These are phyloP conservation scores for Podiceps cristatus DNA, from an alignment of 2,113 vertebrate species.

Conservation along the genomic window DNA sequence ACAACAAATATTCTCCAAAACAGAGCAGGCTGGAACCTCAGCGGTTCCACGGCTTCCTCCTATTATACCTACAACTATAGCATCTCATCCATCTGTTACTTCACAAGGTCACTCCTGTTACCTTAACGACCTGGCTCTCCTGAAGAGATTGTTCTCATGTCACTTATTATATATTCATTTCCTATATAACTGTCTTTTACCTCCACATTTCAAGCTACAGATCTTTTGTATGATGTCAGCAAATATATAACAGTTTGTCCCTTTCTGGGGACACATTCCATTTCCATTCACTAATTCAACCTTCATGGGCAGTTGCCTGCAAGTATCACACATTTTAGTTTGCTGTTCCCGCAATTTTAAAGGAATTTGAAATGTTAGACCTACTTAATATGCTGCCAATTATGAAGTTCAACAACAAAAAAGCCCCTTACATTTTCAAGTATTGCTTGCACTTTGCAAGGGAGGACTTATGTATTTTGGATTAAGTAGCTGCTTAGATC, in stretches of 20 bases:
- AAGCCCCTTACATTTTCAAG: background rate
- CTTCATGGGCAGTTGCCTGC: background rate
- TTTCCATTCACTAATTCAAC: background rate
- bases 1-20: background rate
- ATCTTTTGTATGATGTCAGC: background rate
- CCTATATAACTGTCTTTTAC: background rate
- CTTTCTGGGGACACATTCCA: background rate
- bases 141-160: background rate
- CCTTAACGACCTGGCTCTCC: background rate
- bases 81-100: background rate
- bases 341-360: background rate
- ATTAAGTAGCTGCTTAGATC: background rate
- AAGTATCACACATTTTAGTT: background rate
- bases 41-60: background rate
- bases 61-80: background rate
- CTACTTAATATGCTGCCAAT: background rate
- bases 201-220: background rate
- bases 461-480: background rate
- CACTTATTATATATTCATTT: background rate
- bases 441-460: background rate
- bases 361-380: background rate
- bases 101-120: background rate
- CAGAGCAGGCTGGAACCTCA: background rate
- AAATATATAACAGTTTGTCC: background rate
- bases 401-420: background rate